Evolutionary conservation across 2,888 invertebrate genomes (phyloP).

Genomic region (Nezara viridula): DNA sequence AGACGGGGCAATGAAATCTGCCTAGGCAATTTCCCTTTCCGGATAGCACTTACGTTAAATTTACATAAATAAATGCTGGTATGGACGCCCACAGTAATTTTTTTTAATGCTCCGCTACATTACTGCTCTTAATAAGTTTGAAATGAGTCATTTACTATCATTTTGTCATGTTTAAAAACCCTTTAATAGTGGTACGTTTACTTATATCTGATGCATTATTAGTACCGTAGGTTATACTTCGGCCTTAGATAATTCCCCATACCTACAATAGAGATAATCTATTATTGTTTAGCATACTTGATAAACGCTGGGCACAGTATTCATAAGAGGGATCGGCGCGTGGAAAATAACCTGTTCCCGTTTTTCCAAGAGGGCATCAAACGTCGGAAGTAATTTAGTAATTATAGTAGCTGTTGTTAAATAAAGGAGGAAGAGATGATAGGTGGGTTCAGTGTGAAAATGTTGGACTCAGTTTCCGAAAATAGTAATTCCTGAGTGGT

Average conservation of each 20-base stretch:
- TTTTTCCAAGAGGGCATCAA: not conserved
- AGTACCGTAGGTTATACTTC: slow-evolving; percentile 7
- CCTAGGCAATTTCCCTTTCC: slow-evolving; percentile 32
- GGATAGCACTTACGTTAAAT: slow-evolving; percentile 14
- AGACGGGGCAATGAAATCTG: not conserved
- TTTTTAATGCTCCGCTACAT: slow-evolving; percentile 26
- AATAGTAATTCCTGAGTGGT: not conserved
- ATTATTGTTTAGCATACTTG: slow-evolving; percentile 21
- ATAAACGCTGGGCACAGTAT: not conserved
- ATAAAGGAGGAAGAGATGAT: not conserved
- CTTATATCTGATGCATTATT: slow-evolving; percentile 44
- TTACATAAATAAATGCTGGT: slow-evolving; percentile 42
- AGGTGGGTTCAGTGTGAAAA: not conserved
- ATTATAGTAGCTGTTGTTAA: not conserved
- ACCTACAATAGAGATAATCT: slow-evolving; percentile 6
- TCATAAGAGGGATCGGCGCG: not conserved
- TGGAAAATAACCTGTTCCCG: not conserved
- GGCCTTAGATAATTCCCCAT: not conserved
- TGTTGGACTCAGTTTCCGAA: not conserved
- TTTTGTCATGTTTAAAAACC: slow-evolving; percentile 50
- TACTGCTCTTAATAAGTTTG: slow-evolving; percentile 17
- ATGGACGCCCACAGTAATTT: slow-evolving; percentile 33
- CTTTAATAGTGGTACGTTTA: slow-evolving; percentile 22
- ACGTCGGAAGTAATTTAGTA: slow-evolving; percentile 17
- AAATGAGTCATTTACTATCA: slow-evolving; percentile 31